A percentile compares a stretch with the other conserved stretches of the same genome.
phyloP scores from a whole-genome alignment of 2,113 vertebrate genomes.

The Cervus canadensis region DNA sequence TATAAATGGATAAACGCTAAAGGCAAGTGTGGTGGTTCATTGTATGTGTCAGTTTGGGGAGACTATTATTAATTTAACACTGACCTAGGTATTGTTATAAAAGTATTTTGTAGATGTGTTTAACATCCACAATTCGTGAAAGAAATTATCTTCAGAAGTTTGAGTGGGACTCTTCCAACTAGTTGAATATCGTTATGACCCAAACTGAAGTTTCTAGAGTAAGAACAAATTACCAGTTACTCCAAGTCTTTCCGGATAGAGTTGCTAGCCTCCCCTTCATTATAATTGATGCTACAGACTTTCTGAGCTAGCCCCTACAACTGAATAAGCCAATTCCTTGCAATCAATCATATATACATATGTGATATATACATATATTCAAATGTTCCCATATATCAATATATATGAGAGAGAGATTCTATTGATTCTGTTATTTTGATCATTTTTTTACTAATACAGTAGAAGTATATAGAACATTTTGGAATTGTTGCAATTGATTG shows the following conservation, averaged over 20 bases:
- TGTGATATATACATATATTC: not conserved
- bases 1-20: not conserved
- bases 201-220: not conserved
- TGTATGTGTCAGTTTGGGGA: not conserved
- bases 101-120: not conserved
- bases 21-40: not conserved
- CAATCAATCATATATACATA: not conserved
- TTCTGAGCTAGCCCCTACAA: not conserved
- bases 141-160: not conserved
- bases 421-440: not conserved
- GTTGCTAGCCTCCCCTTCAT: not conserved
- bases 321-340: not conserved
- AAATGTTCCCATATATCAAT: not conserved
- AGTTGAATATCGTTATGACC: not conserved
- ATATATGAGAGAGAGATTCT: not conserved
- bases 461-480: not conserved
- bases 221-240: not conserved
- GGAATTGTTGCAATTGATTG: not conserved
- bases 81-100: not conserved
- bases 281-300: not conserved
- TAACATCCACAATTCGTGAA: not conserved
- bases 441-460: too few species aligned
- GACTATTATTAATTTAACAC: not conserved
- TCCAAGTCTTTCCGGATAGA: not conserved
- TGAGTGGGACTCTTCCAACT: not conserved